Evolutionary conservation across 2,888 invertebrate genomes (phyloP).

Genomic region (Eupsilia transversa): DNA sequence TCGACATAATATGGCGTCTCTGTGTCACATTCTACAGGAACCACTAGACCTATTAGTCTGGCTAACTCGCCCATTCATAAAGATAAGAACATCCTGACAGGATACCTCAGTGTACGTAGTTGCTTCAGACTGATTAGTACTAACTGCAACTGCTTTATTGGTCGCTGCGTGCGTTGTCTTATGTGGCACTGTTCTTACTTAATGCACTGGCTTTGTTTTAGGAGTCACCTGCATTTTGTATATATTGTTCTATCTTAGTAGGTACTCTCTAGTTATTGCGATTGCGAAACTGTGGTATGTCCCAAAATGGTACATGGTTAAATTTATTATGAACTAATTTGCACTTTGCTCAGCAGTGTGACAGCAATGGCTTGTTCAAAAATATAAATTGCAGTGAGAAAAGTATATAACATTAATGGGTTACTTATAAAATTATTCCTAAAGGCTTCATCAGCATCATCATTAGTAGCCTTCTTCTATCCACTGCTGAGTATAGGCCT

Average conservation of each 20-base stretch:
- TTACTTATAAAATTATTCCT: not conserved
- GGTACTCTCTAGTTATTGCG: not conserved
- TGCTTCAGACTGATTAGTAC: slow-evolving; percentile 35
- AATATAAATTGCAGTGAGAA: too few species aligned
- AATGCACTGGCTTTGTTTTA: slow-evolving; percentile 14
- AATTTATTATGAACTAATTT: too few species aligned
- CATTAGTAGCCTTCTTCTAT: not conserved
- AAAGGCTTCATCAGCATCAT: not conserved
- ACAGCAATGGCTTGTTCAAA: too few species aligned
- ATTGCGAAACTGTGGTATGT: not conserved
- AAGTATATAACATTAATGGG: too few species aligned
- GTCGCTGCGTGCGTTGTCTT: not conserved
- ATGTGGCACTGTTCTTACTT: not conserved
- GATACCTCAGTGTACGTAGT: slow-evolving; percentile 46
- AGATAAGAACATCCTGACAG: slow-evolving; percentile 57
- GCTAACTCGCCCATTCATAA: slow-evolving; percentile 43
- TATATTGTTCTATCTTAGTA: not conserved
- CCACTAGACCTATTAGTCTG: slow-evolving; percentile 50
- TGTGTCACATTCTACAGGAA: slow-evolving; percentile 44
- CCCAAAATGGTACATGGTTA: too few species aligned
- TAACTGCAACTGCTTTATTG: slow-evolving; percentile 29
- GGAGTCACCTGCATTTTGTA: not conserved
- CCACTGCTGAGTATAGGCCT: not conserved
- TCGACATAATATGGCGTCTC: slow-evolving; percentile 39
- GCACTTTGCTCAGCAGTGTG: too few species aligned